Conservation (phyloP, 2,113 vertebrate species). For the Amphilophus citrinellus region DNA sequence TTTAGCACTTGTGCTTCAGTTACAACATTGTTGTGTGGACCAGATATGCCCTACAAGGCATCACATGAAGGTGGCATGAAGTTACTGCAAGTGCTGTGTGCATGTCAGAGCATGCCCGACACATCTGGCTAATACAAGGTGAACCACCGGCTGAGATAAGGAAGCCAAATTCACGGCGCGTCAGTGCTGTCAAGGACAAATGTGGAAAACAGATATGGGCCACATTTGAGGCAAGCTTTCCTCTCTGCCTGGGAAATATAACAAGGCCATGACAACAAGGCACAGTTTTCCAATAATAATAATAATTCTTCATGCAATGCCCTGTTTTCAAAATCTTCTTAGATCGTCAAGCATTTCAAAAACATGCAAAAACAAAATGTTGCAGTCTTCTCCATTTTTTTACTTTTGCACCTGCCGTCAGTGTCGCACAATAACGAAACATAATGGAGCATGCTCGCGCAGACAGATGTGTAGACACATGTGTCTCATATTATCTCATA, state of each 20-base stretch:
- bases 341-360: neutral
- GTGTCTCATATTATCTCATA: slow-evolving; percentile 23
- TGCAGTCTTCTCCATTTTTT: neutral
- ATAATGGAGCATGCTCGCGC: neutral
- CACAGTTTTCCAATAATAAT: neutral
- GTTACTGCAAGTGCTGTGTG: neutral
- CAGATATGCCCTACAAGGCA: neutral
- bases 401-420: neutral
- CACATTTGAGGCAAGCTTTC: neutral
- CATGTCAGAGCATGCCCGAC: neutral
- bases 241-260: neutral
- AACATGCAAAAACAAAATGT: neutral
- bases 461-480: neutral
- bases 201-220: neutral
- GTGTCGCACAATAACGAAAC: neutral
- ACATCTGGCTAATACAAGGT: neutral
- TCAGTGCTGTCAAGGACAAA: neutral
- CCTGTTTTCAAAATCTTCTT: neutral
- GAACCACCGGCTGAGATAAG: neutral
- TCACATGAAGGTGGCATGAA: neutral
- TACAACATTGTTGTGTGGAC: neutral
- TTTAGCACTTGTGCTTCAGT: neutral
- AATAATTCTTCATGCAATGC: neutral
- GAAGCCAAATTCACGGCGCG: neutral
- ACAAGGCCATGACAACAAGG: neutral